phyloP scores from a whole-genome alignment of 1,140 invertebrate genomes.

The Scaptomyza pallida region DNA sequence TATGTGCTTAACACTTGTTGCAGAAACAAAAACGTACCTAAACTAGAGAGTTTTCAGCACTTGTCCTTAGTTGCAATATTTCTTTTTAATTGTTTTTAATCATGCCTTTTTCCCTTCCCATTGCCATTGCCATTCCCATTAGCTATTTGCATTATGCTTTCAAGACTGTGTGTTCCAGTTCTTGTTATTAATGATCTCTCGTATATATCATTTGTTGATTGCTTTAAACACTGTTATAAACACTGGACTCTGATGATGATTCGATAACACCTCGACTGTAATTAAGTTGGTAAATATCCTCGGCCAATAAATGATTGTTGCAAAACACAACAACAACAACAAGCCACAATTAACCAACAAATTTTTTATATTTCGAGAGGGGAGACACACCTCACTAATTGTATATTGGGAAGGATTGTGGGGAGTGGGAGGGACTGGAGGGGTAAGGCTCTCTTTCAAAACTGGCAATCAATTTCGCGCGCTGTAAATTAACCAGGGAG shows the following conservation, averaged over 20 bases:
- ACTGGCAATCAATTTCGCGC: slow-evolving; percentile 78
- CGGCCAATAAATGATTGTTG: slow-evolving; percentile 33
- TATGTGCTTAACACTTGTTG: too few relatives aligned
- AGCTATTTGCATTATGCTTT: neutral
- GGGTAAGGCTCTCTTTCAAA: slow-evolving; percentile 50
- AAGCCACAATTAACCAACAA: slow-evolving; percentile 66
- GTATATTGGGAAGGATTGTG: slow-evolving; percentile 20
- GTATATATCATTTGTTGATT: slow-evolving; percentile 4
- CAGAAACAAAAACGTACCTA: too few relatives aligned
- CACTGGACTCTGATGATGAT: neutral
- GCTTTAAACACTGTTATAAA: slow-evolving; percentile 1
- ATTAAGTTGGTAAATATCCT: slow-evolving; percentile 42
- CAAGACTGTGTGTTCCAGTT: neutral
- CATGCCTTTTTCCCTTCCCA: too few relatives aligned
- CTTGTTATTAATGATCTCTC: neutral
- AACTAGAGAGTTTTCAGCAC: too few relatives aligned
- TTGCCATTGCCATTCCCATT: neutral
- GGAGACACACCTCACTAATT: slow-evolving; percentile 48
- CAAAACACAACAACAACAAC: slow-evolving; percentile 14
- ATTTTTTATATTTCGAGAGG: slow-evolving; percentile 44
- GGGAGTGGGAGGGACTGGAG: too few relatives aligned
- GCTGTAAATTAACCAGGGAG: slow-evolving; percentile 74
- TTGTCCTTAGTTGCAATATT: neutral
- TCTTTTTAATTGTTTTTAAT: too few relatives aligned
- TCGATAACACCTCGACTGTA: slow-evolving; percentile 34